phyloP scores from a whole-genome alignment of 2,888 invertebrate species.

The Tuberolachnus salignus region DNA sequence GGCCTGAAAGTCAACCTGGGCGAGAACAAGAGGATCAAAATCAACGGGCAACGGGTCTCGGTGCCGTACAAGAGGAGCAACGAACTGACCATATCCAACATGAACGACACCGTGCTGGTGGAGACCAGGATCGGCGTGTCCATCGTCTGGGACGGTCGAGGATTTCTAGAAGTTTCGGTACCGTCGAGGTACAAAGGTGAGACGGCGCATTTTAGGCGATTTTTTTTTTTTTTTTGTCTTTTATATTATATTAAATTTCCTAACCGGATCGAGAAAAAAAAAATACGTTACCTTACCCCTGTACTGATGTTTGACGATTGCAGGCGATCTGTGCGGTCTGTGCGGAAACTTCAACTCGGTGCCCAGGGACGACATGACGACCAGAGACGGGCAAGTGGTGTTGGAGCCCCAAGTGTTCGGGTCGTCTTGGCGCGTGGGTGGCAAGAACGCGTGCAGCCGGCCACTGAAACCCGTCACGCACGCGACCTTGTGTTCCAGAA shows the following conservation, averaged over 20 bases:
- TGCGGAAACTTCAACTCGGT: conserved; percentile 94
- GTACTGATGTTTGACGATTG: background rate
- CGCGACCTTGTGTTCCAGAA: conserved; percentile 55
- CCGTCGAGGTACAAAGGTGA: conserved; percentile 76
- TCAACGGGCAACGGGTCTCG: conserved; percentile 77
- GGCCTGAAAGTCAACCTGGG: conserved; percentile 81
- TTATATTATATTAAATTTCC: too few relatives aligned
- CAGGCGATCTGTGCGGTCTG: conserved; percentile 75
- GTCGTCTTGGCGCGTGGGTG: conserved; percentile 89
- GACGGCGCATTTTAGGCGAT: conserved; percentile 38
- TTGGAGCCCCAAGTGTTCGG: conserved; percentile 72
- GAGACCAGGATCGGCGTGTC: conserved; percentile 78
- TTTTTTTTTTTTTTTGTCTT: too few relatives aligned
- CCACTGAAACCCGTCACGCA: conserved; percentile 56
- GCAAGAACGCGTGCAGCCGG: conserved; percentile 73
- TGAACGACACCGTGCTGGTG: conserved; percentile 72
- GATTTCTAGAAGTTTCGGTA: conserved; percentile 84
- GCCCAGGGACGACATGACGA: conserved; percentile 82
- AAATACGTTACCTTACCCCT: too few relatives aligned
- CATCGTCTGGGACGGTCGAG: conserved; percentile 91
- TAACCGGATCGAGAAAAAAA: too few relatives aligned
- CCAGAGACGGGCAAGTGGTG: conserved; percentile 71
- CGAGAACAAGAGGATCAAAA: conserved; percentile 83
- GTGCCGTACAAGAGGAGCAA: conserved; percentile 69
- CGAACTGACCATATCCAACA: conserved; percentile 69